A percentile compares a stretch with the other conserved stretches of the same genome.
Conservation (phyloP, 2,797 vertebrate species). For the Mycteria americana region DNA sequence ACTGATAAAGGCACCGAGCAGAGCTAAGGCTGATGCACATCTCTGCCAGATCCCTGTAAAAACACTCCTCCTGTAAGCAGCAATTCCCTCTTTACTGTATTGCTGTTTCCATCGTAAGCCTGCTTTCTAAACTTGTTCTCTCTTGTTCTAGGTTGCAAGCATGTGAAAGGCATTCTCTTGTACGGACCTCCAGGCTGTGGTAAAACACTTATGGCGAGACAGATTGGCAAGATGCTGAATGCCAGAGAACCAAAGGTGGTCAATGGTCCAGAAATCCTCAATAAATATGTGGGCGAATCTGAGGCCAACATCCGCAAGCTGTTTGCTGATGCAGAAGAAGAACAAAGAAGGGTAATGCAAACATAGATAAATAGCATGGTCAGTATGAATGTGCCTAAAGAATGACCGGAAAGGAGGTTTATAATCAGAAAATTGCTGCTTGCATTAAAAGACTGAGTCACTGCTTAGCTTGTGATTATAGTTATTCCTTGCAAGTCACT, state of each 20-base stretch:
- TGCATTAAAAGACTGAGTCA: neutral
- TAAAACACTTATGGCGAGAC: slow-evolving; percentile 96
- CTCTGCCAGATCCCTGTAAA: neutral
- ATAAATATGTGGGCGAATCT: slow-evolving; percentile 96
- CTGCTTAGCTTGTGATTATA: neutral
- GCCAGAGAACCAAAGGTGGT: slow-evolving; percentile 96
- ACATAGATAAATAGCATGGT: neutral
- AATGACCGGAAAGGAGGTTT: neutral
- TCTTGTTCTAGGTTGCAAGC: slow-evolving; percentile 87
- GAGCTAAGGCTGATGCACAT: neutral
- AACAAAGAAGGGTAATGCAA: slow-evolving; percentile 89
- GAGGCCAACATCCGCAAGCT: slow-evolving; percentile 98
- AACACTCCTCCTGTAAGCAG: neutral
- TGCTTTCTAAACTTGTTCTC: neutral
- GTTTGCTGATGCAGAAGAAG: slow-evolving; percentile 96
- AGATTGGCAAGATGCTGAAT: slow-evolving; percentile 98
- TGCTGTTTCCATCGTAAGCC: neutral
- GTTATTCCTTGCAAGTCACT: neutral
- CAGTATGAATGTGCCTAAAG: neutral
- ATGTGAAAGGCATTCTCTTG: slow-evolving; percentile 95
- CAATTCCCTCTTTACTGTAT: rapidly evolving
- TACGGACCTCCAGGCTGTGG: slow-evolving; percentile 96
- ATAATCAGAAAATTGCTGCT: neutral
- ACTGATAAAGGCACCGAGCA: rapidly evolving
- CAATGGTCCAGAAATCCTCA: slow-evolving; percentile 96